Conservation (phyloP, 2,797 vertebrate genomes). For the Hoplostethus atlanticus region DNA sequence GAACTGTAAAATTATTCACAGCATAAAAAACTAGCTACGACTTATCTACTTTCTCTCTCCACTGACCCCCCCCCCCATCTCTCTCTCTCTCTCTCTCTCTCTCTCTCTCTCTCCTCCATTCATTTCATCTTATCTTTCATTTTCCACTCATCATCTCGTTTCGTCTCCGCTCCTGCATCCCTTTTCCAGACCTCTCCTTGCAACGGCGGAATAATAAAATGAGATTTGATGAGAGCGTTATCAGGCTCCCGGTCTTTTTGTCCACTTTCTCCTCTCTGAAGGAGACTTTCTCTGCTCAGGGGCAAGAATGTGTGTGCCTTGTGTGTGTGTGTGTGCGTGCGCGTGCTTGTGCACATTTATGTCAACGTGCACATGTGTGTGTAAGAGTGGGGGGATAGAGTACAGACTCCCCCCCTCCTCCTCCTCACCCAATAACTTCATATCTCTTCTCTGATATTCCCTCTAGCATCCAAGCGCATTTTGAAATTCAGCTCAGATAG, state of each 20-base stretch:
- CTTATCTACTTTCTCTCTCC: conserved; percentile 74
- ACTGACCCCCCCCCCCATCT: conserved; percentile 18
- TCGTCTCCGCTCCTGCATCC: conserved; percentile 55
- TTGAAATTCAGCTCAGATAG: conserved; percentile 67
- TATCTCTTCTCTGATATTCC: conserved; percentile 61
- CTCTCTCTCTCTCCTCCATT: conserved; percentile 52
- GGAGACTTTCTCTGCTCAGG: conserved; percentile 66
- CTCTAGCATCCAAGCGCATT: conserved; percentile 49
- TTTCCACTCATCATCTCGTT: conserved; percentile 74
- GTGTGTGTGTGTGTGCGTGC: conserved; percentile 10
- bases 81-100: conserved; percentile 17
- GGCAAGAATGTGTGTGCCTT: conserved; percentile 22
- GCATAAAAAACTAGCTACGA: conserved; percentile 70
- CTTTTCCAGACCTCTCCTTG: conserved; percentile 63
- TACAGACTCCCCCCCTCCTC: conserved; percentile 29
- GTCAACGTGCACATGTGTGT: conserved; percentile 11
- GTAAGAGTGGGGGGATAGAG: conserved; percentile 32
- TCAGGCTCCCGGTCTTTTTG: conserved; percentile 71
- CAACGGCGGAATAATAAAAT: conserved; percentile 79
- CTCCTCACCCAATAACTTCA: conserved; percentile 31
- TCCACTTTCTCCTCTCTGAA: conserved; percentile 76
- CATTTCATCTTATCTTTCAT: conserved; percentile 80
- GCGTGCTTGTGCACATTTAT: conserved; percentile 4
- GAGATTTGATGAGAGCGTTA: conserved; percentile 82
- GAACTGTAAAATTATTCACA: conserved; percentile 79